A percentile compares a stretch with the other conserved stretches of the same genome.
phyloP scores from a whole-genome alignment of 1,140 invertebrate genomes.

The Tenebrio molitor region DNA sequence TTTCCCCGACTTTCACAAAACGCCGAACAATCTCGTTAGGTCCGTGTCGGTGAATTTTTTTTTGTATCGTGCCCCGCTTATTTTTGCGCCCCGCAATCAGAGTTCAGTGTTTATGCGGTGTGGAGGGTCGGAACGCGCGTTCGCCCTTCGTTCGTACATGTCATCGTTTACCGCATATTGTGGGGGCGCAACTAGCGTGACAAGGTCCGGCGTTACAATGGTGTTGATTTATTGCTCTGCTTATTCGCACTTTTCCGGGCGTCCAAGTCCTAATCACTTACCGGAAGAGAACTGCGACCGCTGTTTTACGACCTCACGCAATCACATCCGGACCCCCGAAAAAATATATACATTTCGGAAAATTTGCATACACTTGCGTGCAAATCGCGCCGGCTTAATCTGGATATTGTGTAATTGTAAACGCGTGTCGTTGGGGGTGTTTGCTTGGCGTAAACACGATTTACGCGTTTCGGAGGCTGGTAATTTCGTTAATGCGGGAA shows the following conservation, averaged over 20 bases:
- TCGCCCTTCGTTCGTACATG: constrained; percentile 17
- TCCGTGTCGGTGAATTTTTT: not conserved
- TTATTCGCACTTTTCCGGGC: constrained; percentile 46
- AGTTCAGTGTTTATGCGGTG: not conserved
- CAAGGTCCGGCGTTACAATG: constrained; percentile 40
- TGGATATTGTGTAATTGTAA: constrained; percentile 34
- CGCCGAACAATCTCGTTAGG: constrained; percentile 30
- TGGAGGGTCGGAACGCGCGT: not conserved
- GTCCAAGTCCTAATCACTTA: constrained; percentile 42
- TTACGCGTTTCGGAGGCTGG: constrained; percentile 1
- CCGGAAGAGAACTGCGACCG: constrained; percentile 14
- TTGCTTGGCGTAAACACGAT: constrained; percentile 14
- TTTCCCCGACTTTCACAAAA: constrained; percentile 20
- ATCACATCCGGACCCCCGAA: constrained; percentile 29
- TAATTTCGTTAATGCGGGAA: constrained; percentile 32
- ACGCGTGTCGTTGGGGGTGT: constrained; percentile 9
- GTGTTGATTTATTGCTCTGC: constrained; percentile 45
- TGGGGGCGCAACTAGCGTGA: constrained; percentile 42
- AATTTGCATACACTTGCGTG: constrained; percentile 42
- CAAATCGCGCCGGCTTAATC: constrained; percentile 40
- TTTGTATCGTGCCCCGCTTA: constrained; percentile 8
- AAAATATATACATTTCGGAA: constrained; percentile 2
- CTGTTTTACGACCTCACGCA: constrained; percentile 40
- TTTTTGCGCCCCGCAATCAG: constrained; percentile 26
- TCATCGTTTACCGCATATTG: constrained; percentile 40